These are phyloP conservation scores for Parasteatoda tepidariorum DNA, from an alignment of 1,140 invertebrate genomes.

Conservation along the genomic window DNA sequence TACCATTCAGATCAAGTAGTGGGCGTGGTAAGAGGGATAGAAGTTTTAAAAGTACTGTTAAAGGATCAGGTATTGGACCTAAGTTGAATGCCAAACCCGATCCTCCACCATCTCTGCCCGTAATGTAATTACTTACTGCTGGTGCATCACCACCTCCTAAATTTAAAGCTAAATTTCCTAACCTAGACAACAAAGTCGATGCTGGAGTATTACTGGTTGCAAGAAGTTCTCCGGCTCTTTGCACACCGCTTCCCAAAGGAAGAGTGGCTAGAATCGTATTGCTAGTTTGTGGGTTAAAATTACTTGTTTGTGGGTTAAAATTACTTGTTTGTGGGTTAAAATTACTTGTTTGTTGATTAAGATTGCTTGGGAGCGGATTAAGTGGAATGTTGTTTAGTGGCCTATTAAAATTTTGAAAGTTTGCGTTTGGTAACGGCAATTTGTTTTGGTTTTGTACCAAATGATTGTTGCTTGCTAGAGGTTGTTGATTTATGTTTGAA, in stretches of 20 bases:
- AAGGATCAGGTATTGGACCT: constrained; percentile 39
- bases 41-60: constrained; percentile 9
- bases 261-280: constrained; percentile 9
- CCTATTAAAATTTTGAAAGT: background rate
- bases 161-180: constrained; percentile 3
- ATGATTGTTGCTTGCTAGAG: background rate
- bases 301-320: background rate
- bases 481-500: background rate
- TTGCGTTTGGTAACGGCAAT: background rate
- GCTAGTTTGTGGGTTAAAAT: background rate
- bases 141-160: background rate
- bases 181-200: background rate
- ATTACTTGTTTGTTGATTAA: background rate
- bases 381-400: too few relatives aligned
- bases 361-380: too few relatives aligned
- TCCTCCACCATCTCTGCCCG: constrained; percentile 20
- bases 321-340: background rate
- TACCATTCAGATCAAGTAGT: constrained; percentile 39
- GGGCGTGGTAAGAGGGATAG: constrained; percentile 50
- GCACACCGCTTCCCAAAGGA: background rate
- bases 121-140: background rate
- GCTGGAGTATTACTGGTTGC: background rate
- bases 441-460: background rate
- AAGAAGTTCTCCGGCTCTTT: background rate
- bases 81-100: constrained; percentile 27